These are phyloP conservation scores for Ploceus nigricollis DNA, from an alignment of 2,113 vertebrate genomes.

Conservation along the genomic window DNA sequence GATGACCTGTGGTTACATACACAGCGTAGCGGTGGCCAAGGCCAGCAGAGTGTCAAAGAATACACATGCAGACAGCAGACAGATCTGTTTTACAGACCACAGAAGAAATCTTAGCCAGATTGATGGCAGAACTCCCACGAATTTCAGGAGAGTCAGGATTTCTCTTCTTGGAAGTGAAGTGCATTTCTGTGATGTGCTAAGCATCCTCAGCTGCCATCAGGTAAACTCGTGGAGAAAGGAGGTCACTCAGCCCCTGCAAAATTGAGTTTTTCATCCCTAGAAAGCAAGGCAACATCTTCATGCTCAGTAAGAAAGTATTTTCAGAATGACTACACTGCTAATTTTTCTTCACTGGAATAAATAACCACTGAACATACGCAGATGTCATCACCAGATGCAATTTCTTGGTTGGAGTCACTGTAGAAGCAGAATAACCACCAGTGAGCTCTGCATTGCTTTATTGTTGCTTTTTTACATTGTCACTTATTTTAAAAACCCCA, in stretches of 20 bases:
- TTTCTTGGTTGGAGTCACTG: not conserved
- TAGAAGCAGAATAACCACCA: not conserved
- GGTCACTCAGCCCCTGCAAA: not conserved
- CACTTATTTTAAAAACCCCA: not conserved
- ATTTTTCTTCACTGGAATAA: not conserved
- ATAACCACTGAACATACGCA: not conserved
- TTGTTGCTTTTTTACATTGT: not conserved
- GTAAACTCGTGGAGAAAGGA: not conserved
- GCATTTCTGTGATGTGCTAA: not conserved
- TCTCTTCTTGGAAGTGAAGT: not conserved
- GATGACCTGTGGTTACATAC: not conserved
- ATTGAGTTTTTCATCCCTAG: not conserved
- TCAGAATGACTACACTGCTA: not conserved
- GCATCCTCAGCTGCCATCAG: not conserved
- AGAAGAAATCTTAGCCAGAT: not conserved
- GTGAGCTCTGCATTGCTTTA: not conserved
- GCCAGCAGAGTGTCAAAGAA: not conserved
- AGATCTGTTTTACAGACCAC: not conserved
- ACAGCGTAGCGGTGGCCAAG: not conserved
- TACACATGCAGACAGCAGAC: not conserved
- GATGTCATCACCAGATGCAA: constrained; percentile 24
- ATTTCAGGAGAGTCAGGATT: not conserved
- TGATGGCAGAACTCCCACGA: not conserved
- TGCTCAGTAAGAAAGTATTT: not conserved
- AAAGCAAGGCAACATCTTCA: not conserved